Evolutionary conservation across 1,140 invertebrate genomes (phyloP), one percentile per base, ranked within the genome.

Genomic region (Reticulitermes speratus): DNA sequence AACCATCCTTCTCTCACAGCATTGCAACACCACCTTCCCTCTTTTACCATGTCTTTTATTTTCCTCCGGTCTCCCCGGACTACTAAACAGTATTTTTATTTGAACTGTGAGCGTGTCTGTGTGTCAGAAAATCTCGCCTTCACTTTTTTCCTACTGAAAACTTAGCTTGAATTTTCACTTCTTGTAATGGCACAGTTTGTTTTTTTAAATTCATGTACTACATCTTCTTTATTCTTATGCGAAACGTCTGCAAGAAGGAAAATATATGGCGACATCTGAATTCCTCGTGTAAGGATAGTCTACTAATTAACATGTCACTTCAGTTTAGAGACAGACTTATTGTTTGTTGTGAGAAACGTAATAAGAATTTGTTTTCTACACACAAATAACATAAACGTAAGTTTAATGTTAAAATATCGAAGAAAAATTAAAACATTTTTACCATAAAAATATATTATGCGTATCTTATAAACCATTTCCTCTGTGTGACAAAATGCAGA

Each of bases 1-100:
- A 44, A 44, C 83, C 38, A 44, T 19, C n/a, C 83, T 21, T 14
- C 44, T 59, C 25, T 9, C 14, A 5, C 65, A 30, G 25, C n/a
- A 11, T 16, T 30, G 52, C 52, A 23, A 5, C 21, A 44, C 23
- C 82, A 7, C 0, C 83, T 44, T 16, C 65, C 7, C 65, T 30
- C 65, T 75, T 75, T 75, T 75, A 30, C 65, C 25, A 30, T 75
- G 25, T 30, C 65, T 84, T 84, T 84, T 52, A 84, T 84, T 84
- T 84, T 84, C 44, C 38, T 25, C 25, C 32, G 32, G n/a, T 44
- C 83, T 84, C 83, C 12, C 1, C 25, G 83, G 83, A 84, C 83
- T n/a, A 52, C 44, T 84, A 84, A 84, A 84, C 44, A 23, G 38
- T 44, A 84, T 84, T 21, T 84, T 52, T 84, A 23, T 84, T 84